phyloP scores from a whole-genome alignment of 2,113 vertebrate genomes.

The Tetrao urogallus region DNA sequence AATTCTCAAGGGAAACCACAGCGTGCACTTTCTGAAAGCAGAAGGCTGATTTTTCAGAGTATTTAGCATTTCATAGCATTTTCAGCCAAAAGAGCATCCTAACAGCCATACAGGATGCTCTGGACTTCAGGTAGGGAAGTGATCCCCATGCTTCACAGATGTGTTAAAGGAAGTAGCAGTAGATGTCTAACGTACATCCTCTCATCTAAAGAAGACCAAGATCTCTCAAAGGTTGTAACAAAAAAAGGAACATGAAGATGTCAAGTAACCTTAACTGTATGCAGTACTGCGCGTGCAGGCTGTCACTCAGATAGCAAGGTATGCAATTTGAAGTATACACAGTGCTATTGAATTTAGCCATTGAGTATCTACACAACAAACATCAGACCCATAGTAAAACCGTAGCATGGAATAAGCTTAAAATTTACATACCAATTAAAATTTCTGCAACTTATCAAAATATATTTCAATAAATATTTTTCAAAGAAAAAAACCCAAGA shows the following conservation, averaged over 20 bases:
- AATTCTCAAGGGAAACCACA: neutral
- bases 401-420: neutral
- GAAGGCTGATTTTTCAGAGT: neutral
- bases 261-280: neutral
- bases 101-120: rapidly evolving
- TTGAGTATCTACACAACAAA: neutral
- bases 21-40: neutral
- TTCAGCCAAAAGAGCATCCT: neutral
- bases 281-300: neutral
- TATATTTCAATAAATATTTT: constrained; percentile 32
- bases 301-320: neutral
- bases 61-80: neutral
- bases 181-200: neutral
- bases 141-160: neutral
- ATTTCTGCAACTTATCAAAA: constrained; percentile 14
- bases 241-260: neutral
- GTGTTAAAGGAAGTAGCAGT: neutral
- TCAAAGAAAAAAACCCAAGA: neutral
- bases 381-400: neutral
- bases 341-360: neutral
- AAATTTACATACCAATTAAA: constrained; percentile 22
- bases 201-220: neutral
- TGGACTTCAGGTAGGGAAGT: neutral
- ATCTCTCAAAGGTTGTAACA: rapidly evolving
- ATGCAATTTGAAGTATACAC: neutral